Evolutionary conservation across 2,797 vertebrate species (phyloP).

Genomic region (Alosa sapidissima): DNA sequence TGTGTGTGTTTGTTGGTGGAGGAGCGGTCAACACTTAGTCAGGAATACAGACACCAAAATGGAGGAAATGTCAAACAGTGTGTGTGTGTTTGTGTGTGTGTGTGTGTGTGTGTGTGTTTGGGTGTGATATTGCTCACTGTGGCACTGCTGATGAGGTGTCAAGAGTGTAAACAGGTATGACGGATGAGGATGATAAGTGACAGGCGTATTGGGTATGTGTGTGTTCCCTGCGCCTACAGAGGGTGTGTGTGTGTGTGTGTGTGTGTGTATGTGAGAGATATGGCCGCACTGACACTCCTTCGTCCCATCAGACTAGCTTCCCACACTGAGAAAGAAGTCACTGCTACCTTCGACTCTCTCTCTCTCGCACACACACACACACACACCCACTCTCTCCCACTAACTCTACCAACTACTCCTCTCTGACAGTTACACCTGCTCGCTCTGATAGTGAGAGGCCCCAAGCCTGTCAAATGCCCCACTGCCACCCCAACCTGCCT

Average conservation of each 20-base stretch:
- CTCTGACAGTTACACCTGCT: conserved; percentile 61
- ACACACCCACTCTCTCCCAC: conserved; percentile 29
- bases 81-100: not conserved
- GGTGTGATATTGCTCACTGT: not conserved
- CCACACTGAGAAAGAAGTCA: not conserved
- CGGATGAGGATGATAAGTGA: conserved; percentile 58
- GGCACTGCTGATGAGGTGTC: conserved; percentile 54
- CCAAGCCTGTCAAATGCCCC: conserved; percentile 32
- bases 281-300: conserved; percentile 2
- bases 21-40: too few species aligned
- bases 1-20: too few species aligned
- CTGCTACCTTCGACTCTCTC: not conserved
- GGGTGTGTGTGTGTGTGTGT: not conserved
- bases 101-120: not conserved
- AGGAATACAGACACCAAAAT: too few species aligned
- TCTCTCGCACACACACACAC: not conserved
- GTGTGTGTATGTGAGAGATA: conserved; percentile 33
- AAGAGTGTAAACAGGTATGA: conserved; percentile 63
- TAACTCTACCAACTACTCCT: conserved; percentile 32
- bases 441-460: conserved; percentile 53
- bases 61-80: not conserved
- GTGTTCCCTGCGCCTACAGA: too few species aligned
- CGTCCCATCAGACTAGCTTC: conserved; percentile 6
- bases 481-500: not conserved
- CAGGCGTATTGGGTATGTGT: conserved; percentile 40